Conservation (phyloP, 2,888 invertebrate genomes). For the Pristionchus maxplancki region DNA sequence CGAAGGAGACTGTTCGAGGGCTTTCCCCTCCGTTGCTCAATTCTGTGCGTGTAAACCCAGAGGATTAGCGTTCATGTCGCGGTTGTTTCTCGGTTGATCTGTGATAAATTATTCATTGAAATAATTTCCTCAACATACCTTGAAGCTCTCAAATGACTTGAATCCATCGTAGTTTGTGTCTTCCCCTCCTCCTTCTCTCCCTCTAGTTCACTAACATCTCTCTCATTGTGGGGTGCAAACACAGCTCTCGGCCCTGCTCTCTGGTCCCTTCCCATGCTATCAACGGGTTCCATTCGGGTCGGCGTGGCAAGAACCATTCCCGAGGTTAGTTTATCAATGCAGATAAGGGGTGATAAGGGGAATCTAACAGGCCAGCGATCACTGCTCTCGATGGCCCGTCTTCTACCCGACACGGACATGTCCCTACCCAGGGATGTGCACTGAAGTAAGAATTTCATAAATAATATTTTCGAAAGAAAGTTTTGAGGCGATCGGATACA, state of each 20-base stretch:
- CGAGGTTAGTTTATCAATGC: neutral
- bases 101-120: neutral
- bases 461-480: neutral
- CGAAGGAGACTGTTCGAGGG: neutral
- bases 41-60: neutral
- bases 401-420: constrained; percentile 1
- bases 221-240: too few species aligned
- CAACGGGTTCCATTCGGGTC: neutral
- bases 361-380: neutral
- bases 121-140: neutral
- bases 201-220: neutral
- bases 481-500: constrained; percentile 27
- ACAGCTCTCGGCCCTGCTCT: neutral
- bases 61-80: neutral
- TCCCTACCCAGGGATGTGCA: constrained; percentile 39
- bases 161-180: neutral
- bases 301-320: neutral
- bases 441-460: neutral
- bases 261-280: neutral
- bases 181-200: constrained; percentile 11
- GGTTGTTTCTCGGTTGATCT: neutral
- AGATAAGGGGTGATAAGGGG: neutral
- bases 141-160: neutral
- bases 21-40: neutral
- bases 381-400: neutral